These are phyloP conservation scores for Smithornis capensis DNA, from an alignment of 2,113 vertebrate genomes.

Conservation along the genomic window DNA sequence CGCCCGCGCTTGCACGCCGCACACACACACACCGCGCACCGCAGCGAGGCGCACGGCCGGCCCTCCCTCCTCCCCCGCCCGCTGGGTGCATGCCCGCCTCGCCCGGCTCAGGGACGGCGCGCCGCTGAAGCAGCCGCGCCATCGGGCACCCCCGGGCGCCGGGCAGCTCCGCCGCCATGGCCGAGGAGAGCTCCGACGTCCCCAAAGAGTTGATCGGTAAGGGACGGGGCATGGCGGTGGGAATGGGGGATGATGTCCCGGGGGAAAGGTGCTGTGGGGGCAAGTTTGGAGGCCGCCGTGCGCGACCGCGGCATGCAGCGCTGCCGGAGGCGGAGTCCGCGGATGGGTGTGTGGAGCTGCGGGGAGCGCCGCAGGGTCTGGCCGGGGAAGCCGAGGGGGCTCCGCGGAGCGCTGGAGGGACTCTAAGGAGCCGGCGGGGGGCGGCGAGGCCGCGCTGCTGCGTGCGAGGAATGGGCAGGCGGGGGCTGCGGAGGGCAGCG, in stretches of 20 bases:
- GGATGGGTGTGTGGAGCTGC: background rate
- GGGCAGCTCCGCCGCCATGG: constrained; percentile 75
- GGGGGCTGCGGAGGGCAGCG: background rate
- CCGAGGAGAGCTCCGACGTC: constrained; percentile 86
- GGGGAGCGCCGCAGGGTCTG: background rate
- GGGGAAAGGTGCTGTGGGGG: background rate
- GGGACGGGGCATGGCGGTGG: constrained; percentile 50
- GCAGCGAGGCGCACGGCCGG: background rate
- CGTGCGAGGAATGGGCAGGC: background rate
- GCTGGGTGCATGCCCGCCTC: constrained; percentile 5
- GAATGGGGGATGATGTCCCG: background rate
- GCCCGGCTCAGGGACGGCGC: background rate
- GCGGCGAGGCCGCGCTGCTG: background rate
- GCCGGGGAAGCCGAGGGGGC: too few relatives aligned
- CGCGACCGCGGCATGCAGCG: background rate
- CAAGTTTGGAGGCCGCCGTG: background rate
- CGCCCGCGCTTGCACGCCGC: background rate
- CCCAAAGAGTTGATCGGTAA: constrained; percentile 89
- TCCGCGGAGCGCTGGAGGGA: background rate
- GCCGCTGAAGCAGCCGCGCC: constrained; percentile 13
- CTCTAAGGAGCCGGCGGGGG: background rate
- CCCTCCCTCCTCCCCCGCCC: background rate
- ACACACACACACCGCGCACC: background rate
- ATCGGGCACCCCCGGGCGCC: background rate
- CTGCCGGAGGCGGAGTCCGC: background rate